These are phyloP conservation scores for Benitochromis conjunctus DNA, from an alignment of 2,113 vertebrate species.

Conservation along the genomic window DNA sequence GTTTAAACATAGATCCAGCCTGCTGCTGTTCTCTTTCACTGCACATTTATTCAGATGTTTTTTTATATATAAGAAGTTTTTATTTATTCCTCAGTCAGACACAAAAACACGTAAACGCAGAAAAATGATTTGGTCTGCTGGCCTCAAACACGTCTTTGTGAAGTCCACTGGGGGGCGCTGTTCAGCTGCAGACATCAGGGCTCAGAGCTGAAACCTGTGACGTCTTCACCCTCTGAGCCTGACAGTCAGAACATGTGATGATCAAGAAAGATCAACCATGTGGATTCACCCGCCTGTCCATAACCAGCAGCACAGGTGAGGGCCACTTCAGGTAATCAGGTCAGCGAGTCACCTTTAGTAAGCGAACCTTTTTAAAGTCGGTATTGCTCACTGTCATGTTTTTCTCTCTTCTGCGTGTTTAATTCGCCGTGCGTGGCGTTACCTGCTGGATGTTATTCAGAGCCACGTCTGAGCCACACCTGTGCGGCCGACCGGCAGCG, in stretches of 20 bases:
- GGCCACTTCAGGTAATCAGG: background rate
- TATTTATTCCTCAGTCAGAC: accelerated
- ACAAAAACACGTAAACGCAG: background rate
- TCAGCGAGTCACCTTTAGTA: background rate
- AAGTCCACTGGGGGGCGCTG: background rate
- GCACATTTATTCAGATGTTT: background rate
- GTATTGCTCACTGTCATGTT: background rate
- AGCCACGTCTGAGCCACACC: background rate
- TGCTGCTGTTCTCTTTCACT: background rate
- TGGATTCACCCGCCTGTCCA: no score
- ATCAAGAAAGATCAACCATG: no score
- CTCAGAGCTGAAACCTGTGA: background rate
- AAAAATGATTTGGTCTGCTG: background rate
- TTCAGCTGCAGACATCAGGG: background rate
- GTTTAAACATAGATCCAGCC: background rate
- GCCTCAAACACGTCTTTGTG: background rate
- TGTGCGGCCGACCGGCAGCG: background rate
- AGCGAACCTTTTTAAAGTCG: background rate
- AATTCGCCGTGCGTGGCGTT: background rate
- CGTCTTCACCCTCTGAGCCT: background rate
- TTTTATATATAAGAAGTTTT: background rate
- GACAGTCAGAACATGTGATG: background rate
- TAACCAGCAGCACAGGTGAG: background rate
- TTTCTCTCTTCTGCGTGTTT: background rate
- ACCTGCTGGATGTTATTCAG: background rate